phyloP scores from a whole-genome alignment of 2,888 invertebrate species.

The Malachius bipustulatus region DNA sequence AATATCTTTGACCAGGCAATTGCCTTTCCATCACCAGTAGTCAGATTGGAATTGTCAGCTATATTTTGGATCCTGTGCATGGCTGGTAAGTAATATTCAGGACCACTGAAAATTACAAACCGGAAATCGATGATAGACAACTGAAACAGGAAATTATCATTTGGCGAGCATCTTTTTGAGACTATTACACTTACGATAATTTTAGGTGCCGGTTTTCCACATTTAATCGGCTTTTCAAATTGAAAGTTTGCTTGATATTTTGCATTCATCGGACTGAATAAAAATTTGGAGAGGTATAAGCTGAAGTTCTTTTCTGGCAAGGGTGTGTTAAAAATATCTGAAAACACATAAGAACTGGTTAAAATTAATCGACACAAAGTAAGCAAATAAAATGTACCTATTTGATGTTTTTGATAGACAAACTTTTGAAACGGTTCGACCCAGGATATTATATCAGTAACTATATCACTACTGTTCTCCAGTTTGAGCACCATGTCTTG shows the following conservation, averaged over 20 bases:
- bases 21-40: constrained; percentile 48
- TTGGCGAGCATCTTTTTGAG: neutral
- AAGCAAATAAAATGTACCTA: constrained; percentile 32
- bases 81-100: constrained; percentile 58
- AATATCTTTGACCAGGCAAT: constrained; percentile 63
- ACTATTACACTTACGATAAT: constrained; percentile 37
- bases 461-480: constrained; percentile 41
- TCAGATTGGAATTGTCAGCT: constrained; percentile 45
- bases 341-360: constrained; percentile 15
- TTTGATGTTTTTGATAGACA: constrained; percentile 45
- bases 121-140: constrained; percentile 51
- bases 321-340: constrained; percentile 39
- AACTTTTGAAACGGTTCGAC: constrained; percentile 52
- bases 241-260: constrained; percentile 56
- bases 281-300: constrained; percentile 52
- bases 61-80: constrained; percentile 53
- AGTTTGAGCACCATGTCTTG: constrained; percentile 43
- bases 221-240: constrained; percentile 47
- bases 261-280: constrained; percentile 56
- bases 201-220: constrained; percentile 47
- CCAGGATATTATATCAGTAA: constrained; percentile 49
- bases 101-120: constrained; percentile 47
- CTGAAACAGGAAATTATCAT: constrained; percentile 28
- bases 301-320: constrained; percentile 47
- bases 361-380: constrained; percentile 1